Evolutionary conservation across 2,797 vertebrate species (phyloP).

Genomic region (Enteromius afrohamiltoni): DNA sequence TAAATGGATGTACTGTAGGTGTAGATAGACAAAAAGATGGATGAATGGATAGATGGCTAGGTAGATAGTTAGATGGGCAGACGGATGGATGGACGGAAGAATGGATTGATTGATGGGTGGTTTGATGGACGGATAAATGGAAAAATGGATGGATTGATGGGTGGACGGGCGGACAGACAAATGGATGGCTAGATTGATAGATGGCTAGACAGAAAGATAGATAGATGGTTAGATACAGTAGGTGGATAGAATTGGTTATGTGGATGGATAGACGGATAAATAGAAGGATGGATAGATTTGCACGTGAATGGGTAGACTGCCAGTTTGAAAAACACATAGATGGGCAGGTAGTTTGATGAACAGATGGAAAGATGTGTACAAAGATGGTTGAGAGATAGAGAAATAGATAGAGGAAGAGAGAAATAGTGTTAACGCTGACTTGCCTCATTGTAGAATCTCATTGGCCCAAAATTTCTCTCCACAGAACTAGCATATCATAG

Average conservation of each 20-base stretch:
- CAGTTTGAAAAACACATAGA: not conserved
- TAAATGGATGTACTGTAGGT: too few relatives aligned
- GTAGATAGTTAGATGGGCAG: not conserved
- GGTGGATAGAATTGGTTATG: not conserved
- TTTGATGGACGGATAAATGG: not conserved
- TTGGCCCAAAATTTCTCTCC: not conserved
- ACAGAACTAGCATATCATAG: too few relatives aligned
- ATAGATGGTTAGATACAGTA: not conserved
- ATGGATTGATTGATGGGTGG: not conserved
- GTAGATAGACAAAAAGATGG: not conserved
- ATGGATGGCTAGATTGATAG: not conserved
- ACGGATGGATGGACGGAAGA: too few relatives aligned
- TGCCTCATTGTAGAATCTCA: not conserved
- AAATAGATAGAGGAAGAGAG: not conserved
- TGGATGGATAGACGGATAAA: not conserved
- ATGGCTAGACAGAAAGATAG: too few relatives aligned
- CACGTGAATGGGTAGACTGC: too few relatives aligned
- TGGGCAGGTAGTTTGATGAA: not conserved
- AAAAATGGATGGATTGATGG: not conserved
- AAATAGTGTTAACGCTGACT: not conserved
- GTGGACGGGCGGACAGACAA: not conserved
- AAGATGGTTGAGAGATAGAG: not conserved
- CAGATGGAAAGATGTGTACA: too few relatives aligned
- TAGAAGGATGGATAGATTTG: too few relatives aligned
- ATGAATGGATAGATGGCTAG: not conserved